Percentiles rank a stretch among this genome's conserved stretches.
Evolutionary conservation across 2,888 invertebrate species (phyloP).

Genomic region (Pinctada fucata): DNA sequence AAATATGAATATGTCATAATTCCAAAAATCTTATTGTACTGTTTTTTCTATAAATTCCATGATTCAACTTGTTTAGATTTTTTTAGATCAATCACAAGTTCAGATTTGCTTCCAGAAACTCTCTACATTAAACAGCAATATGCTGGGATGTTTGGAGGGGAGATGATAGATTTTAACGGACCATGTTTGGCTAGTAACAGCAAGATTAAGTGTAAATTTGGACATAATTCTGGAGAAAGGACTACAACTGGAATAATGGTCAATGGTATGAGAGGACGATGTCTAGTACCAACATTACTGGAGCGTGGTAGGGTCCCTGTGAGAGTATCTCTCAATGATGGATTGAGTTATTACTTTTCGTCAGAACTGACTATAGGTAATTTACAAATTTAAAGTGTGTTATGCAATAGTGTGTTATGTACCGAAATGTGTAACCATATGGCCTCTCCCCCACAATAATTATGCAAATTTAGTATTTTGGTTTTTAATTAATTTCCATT

Average conservation of each 20-base stretch:
- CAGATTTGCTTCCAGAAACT: neutral
- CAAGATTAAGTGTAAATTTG: constrained; percentile 81
- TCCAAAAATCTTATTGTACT: no score
- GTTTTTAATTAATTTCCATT: no score
- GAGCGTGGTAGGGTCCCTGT: constrained; percentile 93
- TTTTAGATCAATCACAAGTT: no score
- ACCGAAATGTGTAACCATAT: no score
- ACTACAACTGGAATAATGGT: constrained; percentile 45
- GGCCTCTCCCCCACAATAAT: no score
- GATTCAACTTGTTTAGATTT: no score
- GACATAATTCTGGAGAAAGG: constrained; percentile 20
- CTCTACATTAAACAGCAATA: constrained; percentile 61
- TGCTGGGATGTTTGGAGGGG: constrained; percentile 98
- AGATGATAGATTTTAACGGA: constrained; percentile 96
- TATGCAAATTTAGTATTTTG: no score
- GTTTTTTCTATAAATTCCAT: no score
- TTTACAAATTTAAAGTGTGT: no score
- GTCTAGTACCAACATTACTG: constrained; percentile 90
- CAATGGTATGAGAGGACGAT: constrained; percentile 82
- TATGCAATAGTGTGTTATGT: no score
- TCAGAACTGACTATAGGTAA: constrained; percentile 93
- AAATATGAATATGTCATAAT: no score
- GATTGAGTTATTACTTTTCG: constrained; percentile 88
- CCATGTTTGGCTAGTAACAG: constrained; percentile 90
- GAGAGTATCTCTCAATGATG: constrained; percentile 88